Conservation (phyloP, 2,113 vertebrate species). For the Alexandromys fortis region DNA sequence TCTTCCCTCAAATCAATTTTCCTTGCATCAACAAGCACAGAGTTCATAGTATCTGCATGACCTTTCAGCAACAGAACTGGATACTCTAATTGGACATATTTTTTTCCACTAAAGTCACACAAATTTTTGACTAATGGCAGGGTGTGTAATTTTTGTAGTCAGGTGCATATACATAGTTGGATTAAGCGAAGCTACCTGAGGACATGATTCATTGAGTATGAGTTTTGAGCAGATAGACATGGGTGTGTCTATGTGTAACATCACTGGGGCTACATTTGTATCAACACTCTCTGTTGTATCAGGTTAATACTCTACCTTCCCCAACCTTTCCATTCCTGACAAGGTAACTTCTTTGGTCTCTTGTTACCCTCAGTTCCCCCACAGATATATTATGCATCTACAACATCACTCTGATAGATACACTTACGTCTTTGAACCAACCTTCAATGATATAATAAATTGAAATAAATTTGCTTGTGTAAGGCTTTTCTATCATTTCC, state of each 20-base stretch:
- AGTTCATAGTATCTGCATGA: not conserved
- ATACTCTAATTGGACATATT: slow-evolving; percentile 5
- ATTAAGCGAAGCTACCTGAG: not conserved
- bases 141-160: not conserved
- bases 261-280: too few relatives aligned
- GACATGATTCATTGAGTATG: not conserved
- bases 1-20: not conserved
- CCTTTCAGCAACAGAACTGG: slow-evolving; percentile 28
- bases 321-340: not conserved
- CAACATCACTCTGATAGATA: not conserved
- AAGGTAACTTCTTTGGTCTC: not conserved
- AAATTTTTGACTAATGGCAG: not conserved
- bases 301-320: not conserved
- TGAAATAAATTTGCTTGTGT: not conserved
- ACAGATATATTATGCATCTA: not conserved
- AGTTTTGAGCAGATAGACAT: not conserved
- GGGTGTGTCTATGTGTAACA: not conserved
- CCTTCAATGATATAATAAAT: not conserved
- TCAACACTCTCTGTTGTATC: not conserved
- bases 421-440: not conserved
- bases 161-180: not conserved
- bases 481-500: not conserved
- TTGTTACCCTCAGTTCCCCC: not conserved
- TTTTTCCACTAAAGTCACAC: not conserved
- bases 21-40: not conserved